A percentile compares a stretch with the other conserved stretches of the same genome.
Evolutionary conservation across 2,888 invertebrate genomes (phyloP).

Genomic region (Tenthredo distinguenda): DNA sequence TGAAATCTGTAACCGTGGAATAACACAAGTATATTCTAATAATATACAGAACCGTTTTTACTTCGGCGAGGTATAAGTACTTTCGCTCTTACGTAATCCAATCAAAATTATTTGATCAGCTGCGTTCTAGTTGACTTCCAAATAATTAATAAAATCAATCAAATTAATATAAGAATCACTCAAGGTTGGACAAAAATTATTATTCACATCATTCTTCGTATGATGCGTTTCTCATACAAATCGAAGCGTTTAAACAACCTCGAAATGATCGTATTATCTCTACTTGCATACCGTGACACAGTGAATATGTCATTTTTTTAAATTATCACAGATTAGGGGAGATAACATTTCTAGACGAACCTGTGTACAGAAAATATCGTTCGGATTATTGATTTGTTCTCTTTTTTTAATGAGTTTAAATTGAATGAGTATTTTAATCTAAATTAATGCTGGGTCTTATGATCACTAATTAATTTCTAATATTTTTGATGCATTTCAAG

Average conservation of each 20-base stretch:
- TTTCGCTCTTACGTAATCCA: not conserved
- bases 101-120: not conserved
- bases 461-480: not conserved
- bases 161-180: not conserved
- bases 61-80: not conserved
- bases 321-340: not conserved
- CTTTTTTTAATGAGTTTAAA: not conserved
- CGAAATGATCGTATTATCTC: not conserved
- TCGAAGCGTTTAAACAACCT: not conserved
- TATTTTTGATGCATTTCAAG: not conserved
- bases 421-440: not conserved
- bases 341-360: not conserved
- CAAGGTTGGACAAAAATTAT: not conserved
- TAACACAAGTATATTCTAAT: not conserved
- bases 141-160: not conserved
- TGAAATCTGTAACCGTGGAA: not conserved
- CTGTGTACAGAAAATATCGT: not conserved
- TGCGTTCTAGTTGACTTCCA: not conserved
- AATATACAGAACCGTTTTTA: not conserved
- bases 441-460: not conserved
- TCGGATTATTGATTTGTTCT: not conserved
- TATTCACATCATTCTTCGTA: not conserved
- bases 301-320: not conserved
- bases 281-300: not conserved
- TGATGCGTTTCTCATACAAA: not conserved